Percentiles rank a stretch among this genome's conserved stretches.
Evolutionary conservation across 2,113 vertebrate genomes (phyloP).

Genomic region (Neotoma lepida): DNA sequence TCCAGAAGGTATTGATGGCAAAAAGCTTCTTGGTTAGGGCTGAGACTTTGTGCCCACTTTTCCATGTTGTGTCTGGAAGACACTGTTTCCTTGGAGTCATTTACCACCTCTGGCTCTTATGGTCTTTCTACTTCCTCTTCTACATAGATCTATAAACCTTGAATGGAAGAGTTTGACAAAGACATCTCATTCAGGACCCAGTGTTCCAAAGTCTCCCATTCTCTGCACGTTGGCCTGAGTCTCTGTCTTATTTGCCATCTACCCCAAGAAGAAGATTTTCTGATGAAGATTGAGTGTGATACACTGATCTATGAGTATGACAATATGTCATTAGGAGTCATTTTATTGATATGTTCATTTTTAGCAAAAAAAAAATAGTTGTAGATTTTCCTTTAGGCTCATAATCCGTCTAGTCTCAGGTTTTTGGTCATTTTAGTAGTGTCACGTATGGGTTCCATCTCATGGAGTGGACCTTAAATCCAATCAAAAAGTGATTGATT

Average conservation of each 20-base stretch:
- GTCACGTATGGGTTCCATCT: neutral
- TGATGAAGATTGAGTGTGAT: neutral
- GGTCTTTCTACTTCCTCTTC: neutral
- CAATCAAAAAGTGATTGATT: neutral
- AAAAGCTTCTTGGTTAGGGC: neutral
- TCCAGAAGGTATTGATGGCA: neutral
- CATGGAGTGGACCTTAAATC: neutral
- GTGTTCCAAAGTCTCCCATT: neutral
- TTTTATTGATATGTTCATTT: neutral
- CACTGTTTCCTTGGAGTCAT: neutral
- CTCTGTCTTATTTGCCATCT: neutral
- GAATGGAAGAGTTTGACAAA: neutral
- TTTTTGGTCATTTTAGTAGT: neutral
- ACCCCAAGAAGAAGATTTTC: neutral
- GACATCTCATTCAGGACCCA: neutral
- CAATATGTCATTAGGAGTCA: neutral
- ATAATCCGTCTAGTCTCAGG: neutral
- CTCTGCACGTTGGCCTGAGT: neutral
- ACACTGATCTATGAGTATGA: neutral
- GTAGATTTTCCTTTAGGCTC: neutral
- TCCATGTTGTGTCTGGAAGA: neutral
- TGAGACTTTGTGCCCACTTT: neutral
- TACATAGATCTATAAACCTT: neutral
- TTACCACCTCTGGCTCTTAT: neutral
- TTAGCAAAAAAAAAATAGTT: neutral